phyloP scores from a whole-genome alignment of 2,888 invertebrate species.

The Mellilla xanthometata region DNA sequence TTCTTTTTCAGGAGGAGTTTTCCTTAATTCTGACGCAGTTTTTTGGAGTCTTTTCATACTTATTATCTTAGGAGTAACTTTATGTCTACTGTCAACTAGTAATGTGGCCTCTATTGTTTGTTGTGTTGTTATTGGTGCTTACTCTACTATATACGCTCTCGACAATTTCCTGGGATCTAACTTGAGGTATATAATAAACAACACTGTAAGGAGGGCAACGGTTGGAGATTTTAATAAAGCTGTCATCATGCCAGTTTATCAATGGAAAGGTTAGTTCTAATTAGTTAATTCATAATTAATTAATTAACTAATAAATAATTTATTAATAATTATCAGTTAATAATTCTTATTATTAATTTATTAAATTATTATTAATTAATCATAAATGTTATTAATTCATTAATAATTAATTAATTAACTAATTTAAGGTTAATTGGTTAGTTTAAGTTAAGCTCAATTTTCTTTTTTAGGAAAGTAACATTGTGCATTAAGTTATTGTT shows the following conservation, averaged over 20 bases:
- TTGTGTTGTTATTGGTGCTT: conserved; percentile 85
- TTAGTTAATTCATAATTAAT: too few species aligned
- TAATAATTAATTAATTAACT: too few species aligned
- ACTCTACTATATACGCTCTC: conserved; percentile 82
- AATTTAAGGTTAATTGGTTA: too few species aligned
- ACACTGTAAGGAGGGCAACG: conserved; percentile 84
- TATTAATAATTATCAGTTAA: too few species aligned
- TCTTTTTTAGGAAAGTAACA: too few species aligned
- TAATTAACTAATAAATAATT: too few species aligned
- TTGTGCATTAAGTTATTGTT: too few species aligned
- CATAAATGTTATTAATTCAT: too few species aligned
- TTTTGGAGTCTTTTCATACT: conserved; percentile 85
- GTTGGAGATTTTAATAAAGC: conserved; percentile 83
- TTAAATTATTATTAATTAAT: too few species aligned
- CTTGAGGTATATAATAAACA: conserved; percentile 86
- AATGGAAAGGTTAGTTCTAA: conserved; percentile 75
- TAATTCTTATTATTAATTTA: too few species aligned
- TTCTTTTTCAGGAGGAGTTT: conserved; percentile 16
- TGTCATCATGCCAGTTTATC: conserved; percentile 83
- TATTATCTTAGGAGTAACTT: conserved; percentile 71
- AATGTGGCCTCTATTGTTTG: conserved; percentile 83
- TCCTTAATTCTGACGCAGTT: conserved; percentile 78
- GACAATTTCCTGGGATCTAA: conserved; percentile 86
- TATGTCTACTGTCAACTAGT: conserved; percentile 74
- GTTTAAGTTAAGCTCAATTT: too few species aligned